A percentile compares a stretch with the other conserved stretches of the same genome.
These are phyloP conservation scores for Caranx ignobilis DNA, from an alignment of 2,113 vertebrate species.

Conservation along the genomic window DNA sequence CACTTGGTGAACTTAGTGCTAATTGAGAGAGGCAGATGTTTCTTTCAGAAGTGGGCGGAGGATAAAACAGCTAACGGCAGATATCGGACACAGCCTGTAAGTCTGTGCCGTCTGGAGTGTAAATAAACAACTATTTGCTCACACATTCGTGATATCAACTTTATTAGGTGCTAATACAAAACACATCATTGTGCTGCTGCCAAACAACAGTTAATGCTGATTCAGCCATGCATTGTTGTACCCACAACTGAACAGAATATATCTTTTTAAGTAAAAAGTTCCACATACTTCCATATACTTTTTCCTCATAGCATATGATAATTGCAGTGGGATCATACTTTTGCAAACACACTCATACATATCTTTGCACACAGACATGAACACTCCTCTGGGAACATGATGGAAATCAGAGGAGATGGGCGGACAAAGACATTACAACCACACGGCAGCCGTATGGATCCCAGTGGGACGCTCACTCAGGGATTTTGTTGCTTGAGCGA, in stretches of 20 bases:
- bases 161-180: neutral
- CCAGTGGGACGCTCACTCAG: conserved; percentile 39
- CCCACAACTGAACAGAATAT: neutral
- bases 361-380: conserved; percentile 7
- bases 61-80: too few species aligned
- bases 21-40: too few species aligned
- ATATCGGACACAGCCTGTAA: neutral
- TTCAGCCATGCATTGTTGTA: neutral
- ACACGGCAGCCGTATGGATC: conserved; percentile 54
- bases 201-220: neutral
- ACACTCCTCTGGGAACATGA: conserved; percentile 53
- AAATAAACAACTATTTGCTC: neutral
- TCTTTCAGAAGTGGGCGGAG: too few species aligned
- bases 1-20: too few species aligned
- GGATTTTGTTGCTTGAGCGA: conserved; percentile 52
- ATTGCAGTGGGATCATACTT: neutral
- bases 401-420: conserved; percentile 75
- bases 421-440: conserved; percentile 63
- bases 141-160: neutral
- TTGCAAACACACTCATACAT: conserved; percentile 5
- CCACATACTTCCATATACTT: neutral
- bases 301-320: neutral
- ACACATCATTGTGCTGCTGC: neutral
- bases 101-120: too few species aligned
- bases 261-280: neutral